A percentile compares a stretch with the other conserved stretches of the same genome.
phyloP scores from a whole-genome alignment of 2,113 vertebrate genomes.

The Carassius auratus region DNA sequence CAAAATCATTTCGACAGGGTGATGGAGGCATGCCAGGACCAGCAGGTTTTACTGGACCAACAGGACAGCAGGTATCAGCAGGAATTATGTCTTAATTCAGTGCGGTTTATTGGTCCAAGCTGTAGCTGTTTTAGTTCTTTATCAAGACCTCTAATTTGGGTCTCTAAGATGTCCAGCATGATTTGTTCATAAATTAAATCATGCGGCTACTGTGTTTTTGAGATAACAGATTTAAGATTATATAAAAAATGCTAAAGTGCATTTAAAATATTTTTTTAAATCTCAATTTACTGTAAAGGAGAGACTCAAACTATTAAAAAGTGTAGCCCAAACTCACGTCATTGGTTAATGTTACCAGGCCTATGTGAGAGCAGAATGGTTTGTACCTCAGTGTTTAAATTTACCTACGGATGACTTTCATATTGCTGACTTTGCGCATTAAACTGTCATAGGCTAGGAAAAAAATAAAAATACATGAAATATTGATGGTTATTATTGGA shows the following conservation, averaged over 20 bases:
- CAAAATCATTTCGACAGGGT: slow-evolving; percentile 52
- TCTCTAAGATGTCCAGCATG: not conserved
- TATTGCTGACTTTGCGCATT: not conserved
- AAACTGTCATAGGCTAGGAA: not conserved
- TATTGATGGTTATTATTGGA: not conserved
- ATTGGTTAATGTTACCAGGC: not conserved
- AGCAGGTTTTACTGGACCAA: slow-evolving; percentile 50
- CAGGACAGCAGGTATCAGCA: slow-evolving; percentile 54
- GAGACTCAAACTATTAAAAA: not conserved
- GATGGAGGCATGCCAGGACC: slow-evolving; percentile 56
- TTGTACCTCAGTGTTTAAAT: not conserved
- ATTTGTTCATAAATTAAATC: not conserved
- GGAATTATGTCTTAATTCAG: too few species aligned
- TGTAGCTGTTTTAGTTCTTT: not conserved
- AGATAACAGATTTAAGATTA: not conserved
- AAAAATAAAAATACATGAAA: not conserved
- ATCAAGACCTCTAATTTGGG: not conserved
- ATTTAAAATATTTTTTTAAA: not conserved
- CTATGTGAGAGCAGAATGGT: not conserved
- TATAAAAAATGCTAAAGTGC: not conserved
- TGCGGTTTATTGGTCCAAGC: not conserved
- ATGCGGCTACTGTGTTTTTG: not conserved
- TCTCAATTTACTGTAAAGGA: not conserved
- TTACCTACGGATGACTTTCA: not conserved
- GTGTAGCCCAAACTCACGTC: not conserved